A percentile compares a stretch with the other conserved stretches of the same genome.
Conservation (phyloP, 2,113 vertebrate species). For the Nanger granti region DNA sequence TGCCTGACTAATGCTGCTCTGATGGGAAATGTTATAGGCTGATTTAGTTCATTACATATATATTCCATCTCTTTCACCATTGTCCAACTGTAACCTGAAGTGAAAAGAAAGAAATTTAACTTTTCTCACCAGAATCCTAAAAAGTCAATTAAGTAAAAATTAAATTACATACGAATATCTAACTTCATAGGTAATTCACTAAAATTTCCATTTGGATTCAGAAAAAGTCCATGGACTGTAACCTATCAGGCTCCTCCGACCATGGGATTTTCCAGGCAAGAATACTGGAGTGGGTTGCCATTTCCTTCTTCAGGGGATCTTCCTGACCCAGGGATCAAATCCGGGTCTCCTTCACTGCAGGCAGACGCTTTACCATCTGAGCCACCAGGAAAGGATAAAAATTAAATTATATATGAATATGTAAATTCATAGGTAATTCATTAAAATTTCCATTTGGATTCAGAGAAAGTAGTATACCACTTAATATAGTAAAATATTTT, state of each 20-base stretch:
- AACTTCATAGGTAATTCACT: not conserved
- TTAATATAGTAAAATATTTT: not conserved
- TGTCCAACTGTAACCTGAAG: slow-evolving; percentile 88
- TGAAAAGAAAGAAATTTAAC: slow-evolving; percentile 21
- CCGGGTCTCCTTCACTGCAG: not conserved
- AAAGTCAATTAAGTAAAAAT: slow-evolving; percentile 12
- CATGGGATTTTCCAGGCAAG: not conserved
- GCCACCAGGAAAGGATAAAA: not conserved
- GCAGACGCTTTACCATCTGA: not conserved
- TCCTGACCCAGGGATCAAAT: not conserved
- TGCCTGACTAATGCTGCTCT: slow-evolving; percentile 84
- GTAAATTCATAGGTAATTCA: not conserved
- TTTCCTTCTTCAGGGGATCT: not conserved
- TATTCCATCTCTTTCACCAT: slow-evolving; percentile 89
- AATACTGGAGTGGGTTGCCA: not conserved
- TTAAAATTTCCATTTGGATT: not conserved
- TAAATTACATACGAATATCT: not conserved
- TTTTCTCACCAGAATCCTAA: not conserved
- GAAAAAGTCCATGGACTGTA: not conserved
- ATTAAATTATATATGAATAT: not conserved
- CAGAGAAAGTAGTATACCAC: slow-evolving; percentile 1
- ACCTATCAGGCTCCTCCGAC: not conserved
- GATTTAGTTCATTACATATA: slow-evolving; percentile 78
- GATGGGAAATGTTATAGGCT: slow-evolving; percentile 90
- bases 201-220: not conserved